A percentile compares a stretch with the other conserved stretches of the same genome.
phyloP scores from a whole-genome alignment of 2,888 invertebrate genomes.

The Brachyptera putata region DNA sequence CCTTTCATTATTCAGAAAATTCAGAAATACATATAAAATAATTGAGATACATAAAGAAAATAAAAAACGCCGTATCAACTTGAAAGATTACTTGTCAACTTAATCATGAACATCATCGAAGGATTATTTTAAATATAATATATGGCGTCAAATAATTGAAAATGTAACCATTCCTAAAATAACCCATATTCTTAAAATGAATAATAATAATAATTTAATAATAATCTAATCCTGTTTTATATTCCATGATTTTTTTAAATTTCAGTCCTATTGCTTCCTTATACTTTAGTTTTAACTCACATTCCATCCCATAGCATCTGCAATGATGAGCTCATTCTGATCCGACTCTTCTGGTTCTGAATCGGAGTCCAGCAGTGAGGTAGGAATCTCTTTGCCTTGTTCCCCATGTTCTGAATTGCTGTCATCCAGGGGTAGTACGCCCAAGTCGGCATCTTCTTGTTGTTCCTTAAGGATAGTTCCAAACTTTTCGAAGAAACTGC shows the following conservation, averaged over 20 bases:
- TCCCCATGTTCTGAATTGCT: slow-evolving; percentile 20
- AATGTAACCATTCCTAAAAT: not conserved
- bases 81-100: too few species aligned
- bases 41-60: too few species aligned
- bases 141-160: too few species aligned
- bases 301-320: slow-evolving; percentile 66
- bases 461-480: slow-evolving; percentile 57
- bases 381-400: slow-evolving; percentile 40
- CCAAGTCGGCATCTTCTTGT: slow-evolving; percentile 44
- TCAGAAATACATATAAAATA: too few species aligned
- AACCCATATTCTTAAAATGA: not conserved
- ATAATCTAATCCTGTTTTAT: not conserved
- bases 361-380: slow-evolving; percentile 58
- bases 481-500: slow-evolving; percentile 79
- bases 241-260: not conserved
- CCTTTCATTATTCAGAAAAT: too few species aligned
- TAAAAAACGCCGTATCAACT: too few species aligned
- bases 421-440: slow-evolving; percentile 36
- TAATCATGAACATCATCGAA: too few species aligned
- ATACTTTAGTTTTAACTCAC: slow-evolving; percentile 54
- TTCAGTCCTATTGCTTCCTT: not conserved
- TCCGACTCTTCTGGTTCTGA: slow-evolving; percentile 62
- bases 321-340: slow-evolving; percentile 58
- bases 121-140: too few species aligned
- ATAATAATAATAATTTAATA: not conserved